Percentiles rank a stretch among this genome's conserved stretches.
Evolutionary conservation across 2,888 invertebrate species (phyloP).

Genomic region (Mayetiola destructor): DNA sequence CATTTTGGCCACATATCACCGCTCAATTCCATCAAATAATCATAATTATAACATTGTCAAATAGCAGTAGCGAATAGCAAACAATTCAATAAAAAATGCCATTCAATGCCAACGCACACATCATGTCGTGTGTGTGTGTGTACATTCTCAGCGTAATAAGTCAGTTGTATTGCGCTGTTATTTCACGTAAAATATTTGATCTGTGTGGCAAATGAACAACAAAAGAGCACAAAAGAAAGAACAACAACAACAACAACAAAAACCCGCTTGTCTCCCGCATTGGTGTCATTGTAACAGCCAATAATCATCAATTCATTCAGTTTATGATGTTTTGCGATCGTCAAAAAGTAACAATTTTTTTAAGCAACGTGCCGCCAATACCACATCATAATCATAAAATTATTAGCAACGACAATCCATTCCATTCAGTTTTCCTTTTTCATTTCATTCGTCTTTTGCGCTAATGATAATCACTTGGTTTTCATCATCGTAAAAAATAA

Average conservation of each 20-base stretch:
- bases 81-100: too few species aligned
- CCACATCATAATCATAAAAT: background rate
- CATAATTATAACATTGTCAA: too few species aligned
- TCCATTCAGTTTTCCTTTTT: background rate
- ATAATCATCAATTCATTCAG: constrained; percentile 10
- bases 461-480: background rate
- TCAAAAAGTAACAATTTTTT: background rate
- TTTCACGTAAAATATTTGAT: too few species aligned
- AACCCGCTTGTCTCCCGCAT: constrained; percentile 12
- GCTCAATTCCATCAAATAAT: too few species aligned
- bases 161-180: too few species aligned
- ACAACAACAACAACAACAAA: background rate
- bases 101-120: too few species aligned
- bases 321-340: constrained; percentile 4
- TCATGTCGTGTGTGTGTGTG: too few species aligned
- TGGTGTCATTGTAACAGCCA: constrained; percentile 6
- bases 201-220: background rate
- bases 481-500: too few species aligned
- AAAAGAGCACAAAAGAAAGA: background rate
- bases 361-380: background rate
- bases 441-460: background rate
- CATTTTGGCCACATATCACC: too few species aligned
- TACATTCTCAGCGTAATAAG: too few species aligned
- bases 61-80: too few species aligned
- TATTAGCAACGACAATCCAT: constrained; percentile 1